Conservation (phyloP, 2,888 invertebrate genomes). For the Cartodere bifasciata region DNA sequence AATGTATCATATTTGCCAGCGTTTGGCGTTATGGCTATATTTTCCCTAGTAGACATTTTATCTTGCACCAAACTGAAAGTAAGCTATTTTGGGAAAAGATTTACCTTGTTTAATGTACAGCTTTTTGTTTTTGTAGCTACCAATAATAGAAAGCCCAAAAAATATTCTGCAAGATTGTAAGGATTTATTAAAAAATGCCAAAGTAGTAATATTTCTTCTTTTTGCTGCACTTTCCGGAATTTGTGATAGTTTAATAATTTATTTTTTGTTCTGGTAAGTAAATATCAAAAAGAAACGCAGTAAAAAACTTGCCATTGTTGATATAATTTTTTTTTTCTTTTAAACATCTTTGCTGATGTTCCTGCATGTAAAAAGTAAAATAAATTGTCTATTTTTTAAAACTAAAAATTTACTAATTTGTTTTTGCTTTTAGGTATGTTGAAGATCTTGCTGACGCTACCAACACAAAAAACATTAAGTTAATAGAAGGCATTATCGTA, state of each 20-base stretch:
- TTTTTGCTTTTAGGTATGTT: conserved; percentile 45
- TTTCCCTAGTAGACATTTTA: conserved; percentile 50
- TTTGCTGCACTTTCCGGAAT: conserved; percentile 67
- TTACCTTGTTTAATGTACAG: not conserved
- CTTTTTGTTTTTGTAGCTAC: conserved; percentile 41
- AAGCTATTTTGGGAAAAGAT: conserved; percentile 2
- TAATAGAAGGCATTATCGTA: conserved; percentile 67
- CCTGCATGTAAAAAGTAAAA: conserved; percentile 1
- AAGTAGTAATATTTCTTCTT: conserved; percentile 54
- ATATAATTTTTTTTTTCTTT: conserved; percentile 1
- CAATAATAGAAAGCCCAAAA: conserved; percentile 51
- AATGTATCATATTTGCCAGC: conserved; percentile 57
- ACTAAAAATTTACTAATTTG: conserved; percentile 5
- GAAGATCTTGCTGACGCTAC: conserved; percentile 60
- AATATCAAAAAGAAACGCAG: too few species aligned
- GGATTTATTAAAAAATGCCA: conserved; percentile 46
- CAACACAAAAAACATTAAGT: conserved; percentile 52
- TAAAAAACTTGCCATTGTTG: conserved; percentile 1
- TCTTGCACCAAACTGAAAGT: conserved; percentile 54
- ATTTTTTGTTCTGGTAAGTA: conserved; percentile 66
- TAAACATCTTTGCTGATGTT: not conserved
- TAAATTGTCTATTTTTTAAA: conserved; percentile 1
- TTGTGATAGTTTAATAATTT: conserved; percentile 68
- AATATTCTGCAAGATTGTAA: conserved; percentile 56
- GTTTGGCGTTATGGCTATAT: conserved; percentile 50